Conservation (phyloP, 2,797 vertebrate species). For the Sebastes glaucus region DNA sequence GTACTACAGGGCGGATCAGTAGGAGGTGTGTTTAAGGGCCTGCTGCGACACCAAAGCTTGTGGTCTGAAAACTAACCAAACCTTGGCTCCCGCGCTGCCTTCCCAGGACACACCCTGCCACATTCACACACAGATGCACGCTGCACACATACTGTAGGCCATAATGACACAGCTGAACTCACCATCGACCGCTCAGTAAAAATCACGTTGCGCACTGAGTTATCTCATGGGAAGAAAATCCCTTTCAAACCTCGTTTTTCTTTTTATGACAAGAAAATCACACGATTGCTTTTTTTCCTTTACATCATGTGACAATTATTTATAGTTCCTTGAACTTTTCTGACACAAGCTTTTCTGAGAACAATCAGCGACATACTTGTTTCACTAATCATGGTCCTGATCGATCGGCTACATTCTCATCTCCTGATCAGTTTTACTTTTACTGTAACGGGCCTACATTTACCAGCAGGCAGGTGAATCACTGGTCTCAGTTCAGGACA, state of each 20-base stretch:
- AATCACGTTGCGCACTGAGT: slow-evolving; percentile 3
- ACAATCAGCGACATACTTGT: not conserved
- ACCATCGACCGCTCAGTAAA: slow-evolving; percentile 35
- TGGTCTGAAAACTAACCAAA: slow-evolving; percentile 44
- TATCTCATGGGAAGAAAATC: slow-evolving; percentile 54
- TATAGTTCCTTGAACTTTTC: slow-evolving; percentile 24
- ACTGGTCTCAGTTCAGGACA: slow-evolving; percentile 6
- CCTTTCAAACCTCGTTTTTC: slow-evolving; percentile 1
- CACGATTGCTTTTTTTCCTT: slow-evolving; percentile 2
- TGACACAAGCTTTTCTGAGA: slow-evolving; percentile 4
- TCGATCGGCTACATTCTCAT: not conserved
- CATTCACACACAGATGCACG: slow-evolving; percentile 43
- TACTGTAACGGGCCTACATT: not conserved
- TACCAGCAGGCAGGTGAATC: slow-evolving; percentile 2
- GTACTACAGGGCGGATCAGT: not conserved
- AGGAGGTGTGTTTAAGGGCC: slow-evolving; percentile 49
- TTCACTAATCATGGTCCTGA: not conserved
- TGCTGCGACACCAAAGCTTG: slow-evolving; percentile 45
- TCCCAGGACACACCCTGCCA: slow-evolving; percentile 69
- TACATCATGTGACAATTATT: slow-evolving; percentile 26
- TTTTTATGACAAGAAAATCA: slow-evolving; percentile 38
- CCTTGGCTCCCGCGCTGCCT: slow-evolving; percentile 20
- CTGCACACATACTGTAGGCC: slow-evolving; percentile 20
- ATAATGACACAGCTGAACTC: slow-evolving; percentile 65
- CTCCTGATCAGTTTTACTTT: not conserved